phyloP scores from a whole-genome alignment of 2,113 vertebrate genomes.

The Andinoacara biseriatus region DNA sequence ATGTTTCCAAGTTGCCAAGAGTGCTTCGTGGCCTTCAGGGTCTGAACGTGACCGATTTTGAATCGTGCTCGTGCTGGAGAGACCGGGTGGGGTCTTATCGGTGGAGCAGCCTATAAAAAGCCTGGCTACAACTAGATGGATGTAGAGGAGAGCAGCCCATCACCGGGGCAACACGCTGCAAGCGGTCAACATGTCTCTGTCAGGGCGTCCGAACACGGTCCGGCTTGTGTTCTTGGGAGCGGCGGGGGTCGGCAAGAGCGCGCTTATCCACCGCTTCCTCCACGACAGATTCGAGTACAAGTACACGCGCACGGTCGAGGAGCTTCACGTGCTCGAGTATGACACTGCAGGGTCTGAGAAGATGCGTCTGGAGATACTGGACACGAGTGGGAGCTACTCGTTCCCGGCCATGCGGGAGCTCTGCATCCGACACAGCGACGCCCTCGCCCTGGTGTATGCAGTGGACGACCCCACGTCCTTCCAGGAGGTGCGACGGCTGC shows the following conservation, averaged over 20 bases:
- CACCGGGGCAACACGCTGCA: too few relatives aligned
- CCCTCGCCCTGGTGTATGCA: slow-evolving; percentile 78
- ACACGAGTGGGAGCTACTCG: slow-evolving; percentile 82
- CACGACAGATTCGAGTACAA: slow-evolving; percentile 72
- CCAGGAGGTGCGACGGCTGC: slow-evolving; percentile 72
- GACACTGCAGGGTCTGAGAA: slow-evolving; percentile 43
- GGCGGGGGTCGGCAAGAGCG: slow-evolving; percentile 79
- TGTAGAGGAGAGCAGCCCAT: not conserved
- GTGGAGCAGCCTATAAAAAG: slow-evolving; percentile 32
- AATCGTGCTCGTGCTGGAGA: not conserved
- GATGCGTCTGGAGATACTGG: slow-evolving; percentile 77
- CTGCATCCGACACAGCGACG: slow-evolving; percentile 76
- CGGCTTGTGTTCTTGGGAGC: slow-evolving; percentile 80
- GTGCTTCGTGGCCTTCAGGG: not conserved
- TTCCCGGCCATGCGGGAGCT: slow-evolving; percentile 83
- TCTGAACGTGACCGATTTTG: not conserved
- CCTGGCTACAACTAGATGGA: too few relatives aligned
- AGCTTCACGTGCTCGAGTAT: slow-evolving; percentile 77
- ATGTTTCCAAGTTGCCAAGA: slow-evolving; percentile 13
- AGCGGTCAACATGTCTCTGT: slow-evolving; percentile 54
- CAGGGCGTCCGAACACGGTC: slow-evolving; percentile 45
- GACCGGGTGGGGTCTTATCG: not conserved
- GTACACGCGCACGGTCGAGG: slow-evolving; percentile 81
- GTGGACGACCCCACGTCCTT: slow-evolving; percentile 73
- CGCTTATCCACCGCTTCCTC: slow-evolving; percentile 79